Evolutionary conservation across 2,113 vertebrate species (phyloP).

Genomic region (Meriones unguiculatus): DNA sequence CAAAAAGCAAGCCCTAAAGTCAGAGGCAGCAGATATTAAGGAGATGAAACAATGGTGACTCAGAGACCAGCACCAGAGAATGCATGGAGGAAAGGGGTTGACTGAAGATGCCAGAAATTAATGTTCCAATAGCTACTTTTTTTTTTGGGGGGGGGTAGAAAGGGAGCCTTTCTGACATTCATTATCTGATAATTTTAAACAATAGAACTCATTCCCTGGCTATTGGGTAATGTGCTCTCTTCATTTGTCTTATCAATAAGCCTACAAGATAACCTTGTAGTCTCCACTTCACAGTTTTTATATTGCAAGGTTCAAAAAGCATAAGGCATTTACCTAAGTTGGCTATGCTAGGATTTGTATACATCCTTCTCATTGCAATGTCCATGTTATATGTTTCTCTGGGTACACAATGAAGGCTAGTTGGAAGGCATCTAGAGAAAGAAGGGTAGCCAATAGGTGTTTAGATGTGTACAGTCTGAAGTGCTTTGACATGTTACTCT

Average conservation of each 20-base stretch:
- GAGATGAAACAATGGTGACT: neutral
- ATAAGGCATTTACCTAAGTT: neutral
- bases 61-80: neutral
- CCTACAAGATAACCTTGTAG: neutral
- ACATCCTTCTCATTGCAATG: neutral
- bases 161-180: neutral
- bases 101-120: neutral
- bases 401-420: neutral
- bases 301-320: neutral
- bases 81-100: neutral
- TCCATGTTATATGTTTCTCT: neutral
- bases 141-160: neutral
- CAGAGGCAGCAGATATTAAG: neutral
- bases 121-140: neutral
- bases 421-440: neutral
- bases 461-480: neutral
- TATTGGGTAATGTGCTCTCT: neutral
- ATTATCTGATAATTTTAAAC: neutral
- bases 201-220: neutral
- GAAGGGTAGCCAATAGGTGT: neutral
- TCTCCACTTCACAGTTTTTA: neutral
- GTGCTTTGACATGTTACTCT: neutral
- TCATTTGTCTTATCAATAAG: neutral
- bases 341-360: neutral
- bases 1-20: neutral